These are phyloP conservation scores for Frankliniella fusca DNA, from an alignment of 2,888 invertebrate species.

Conservation along the genomic window DNA sequence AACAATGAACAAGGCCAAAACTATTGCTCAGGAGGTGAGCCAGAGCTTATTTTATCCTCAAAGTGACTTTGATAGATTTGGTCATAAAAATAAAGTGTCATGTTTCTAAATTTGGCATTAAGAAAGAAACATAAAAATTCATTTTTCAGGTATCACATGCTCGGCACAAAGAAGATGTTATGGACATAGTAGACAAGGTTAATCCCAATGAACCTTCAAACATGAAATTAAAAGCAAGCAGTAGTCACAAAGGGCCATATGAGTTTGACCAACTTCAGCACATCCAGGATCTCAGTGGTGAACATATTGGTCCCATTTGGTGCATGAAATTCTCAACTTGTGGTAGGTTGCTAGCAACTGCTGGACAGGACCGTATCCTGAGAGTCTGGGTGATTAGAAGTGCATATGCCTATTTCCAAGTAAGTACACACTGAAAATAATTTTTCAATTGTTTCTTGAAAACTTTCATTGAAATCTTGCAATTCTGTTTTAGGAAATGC, in stretches of 20 bases:
- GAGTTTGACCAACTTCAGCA: constrained; percentile 90
- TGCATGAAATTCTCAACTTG: constrained; percentile 98
- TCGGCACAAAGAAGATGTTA: constrained; percentile 80
- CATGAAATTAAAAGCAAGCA: constrained; percentile 88
- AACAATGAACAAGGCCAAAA: constrained; percentile 86
- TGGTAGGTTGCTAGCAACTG: constrained; percentile 90
- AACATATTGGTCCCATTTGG: constrained; percentile 93
- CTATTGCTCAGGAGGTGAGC: constrained; percentile 70
- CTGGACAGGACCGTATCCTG: constrained; percentile 91
- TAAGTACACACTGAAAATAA: constrained; percentile 39
- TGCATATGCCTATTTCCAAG: constrained; percentile 86
- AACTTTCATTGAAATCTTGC: too few relatives aligned
- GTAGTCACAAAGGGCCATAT: constrained; percentile 94
- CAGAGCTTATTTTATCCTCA: not conserved
- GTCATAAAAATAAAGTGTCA: not conserved
- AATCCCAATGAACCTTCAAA: constrained; percentile 46
- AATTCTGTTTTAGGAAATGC: constrained; percentile 65
- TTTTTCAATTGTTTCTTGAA: not conserved
- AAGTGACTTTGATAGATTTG: not conserved
- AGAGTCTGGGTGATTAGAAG: constrained; percentile 93
- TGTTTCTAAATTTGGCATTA: not conserved
- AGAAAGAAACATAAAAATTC: not conserved
- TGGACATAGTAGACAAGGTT: constrained; percentile 73
- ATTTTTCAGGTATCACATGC: constrained; percentile 64
- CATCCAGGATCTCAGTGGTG: constrained; percentile 77